Evolutionary conservation across 2,888 invertebrate species (phyloP).

Genomic region (Trissoscelio sp.): DNA sequence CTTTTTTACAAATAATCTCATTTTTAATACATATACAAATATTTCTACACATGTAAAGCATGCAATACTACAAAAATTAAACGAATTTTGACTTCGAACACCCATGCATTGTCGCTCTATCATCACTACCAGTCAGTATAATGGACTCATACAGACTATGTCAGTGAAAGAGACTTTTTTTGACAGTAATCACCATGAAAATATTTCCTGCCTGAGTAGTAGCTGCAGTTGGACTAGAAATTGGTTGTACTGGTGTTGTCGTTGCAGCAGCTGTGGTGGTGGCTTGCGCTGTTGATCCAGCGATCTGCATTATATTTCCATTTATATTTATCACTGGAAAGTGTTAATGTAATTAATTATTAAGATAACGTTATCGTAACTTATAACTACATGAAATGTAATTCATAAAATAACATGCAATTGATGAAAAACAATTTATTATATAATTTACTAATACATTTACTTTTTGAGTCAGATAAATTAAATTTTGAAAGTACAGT

Average conservation of each 20-base stretch:
- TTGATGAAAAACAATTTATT: too few relatives aligned
- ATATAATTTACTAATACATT: too few relatives aligned
- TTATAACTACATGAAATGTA: too few relatives aligned
- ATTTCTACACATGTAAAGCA: too few relatives aligned
- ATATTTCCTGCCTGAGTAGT: constrained; percentile 86
- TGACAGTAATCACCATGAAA: constrained; percentile 87
- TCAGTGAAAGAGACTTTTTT: constrained; percentile 79
- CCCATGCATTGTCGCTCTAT: constrained; percentile 77
- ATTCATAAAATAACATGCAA: too few relatives aligned
- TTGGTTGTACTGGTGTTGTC: constrained; percentile 83
- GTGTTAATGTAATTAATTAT: not conserved
- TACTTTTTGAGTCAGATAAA: too few relatives aligned
- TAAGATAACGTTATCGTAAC: too few relatives aligned
- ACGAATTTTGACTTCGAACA: not conserved
- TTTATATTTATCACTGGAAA: constrained; percentile 88
- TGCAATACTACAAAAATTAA: too few relatives aligned
- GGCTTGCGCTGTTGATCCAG: constrained; percentile 82
- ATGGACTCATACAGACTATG: constrained; percentile 77
- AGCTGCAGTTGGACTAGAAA: constrained; percentile 82
- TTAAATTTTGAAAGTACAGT: too few relatives aligned
- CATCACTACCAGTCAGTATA: constrained; percentile 80
- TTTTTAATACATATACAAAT: too few relatives aligned
- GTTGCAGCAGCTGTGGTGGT: constrained; percentile 83
- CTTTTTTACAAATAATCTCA: too few relatives aligned
- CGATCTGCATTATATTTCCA: constrained; percentile 90